Evolutionary conservation across 2,797 vertebrate species (phyloP).

Genomic region (Glossophaga mutica): DNA sequence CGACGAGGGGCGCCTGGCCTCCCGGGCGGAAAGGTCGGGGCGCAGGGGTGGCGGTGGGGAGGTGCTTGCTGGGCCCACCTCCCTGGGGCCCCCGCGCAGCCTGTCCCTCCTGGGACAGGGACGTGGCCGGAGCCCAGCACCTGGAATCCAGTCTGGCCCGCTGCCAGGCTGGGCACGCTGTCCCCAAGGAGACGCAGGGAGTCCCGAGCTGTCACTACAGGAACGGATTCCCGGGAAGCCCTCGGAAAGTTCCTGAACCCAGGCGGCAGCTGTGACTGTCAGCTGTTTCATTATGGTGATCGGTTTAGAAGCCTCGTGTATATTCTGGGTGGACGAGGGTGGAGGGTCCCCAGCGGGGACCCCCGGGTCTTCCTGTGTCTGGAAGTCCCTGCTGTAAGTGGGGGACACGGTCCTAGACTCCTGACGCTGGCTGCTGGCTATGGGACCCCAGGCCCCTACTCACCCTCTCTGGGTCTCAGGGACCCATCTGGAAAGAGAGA

Average conservation of each 20-base stretch:
- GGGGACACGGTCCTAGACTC: fast-evolving
- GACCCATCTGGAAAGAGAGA: neutral
- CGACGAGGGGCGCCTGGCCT: slow-evolving; percentile 28
- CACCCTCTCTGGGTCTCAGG: neutral
- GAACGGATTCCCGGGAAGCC: neutral
- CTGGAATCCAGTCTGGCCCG: neutral
- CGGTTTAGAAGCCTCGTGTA: fast-evolving
- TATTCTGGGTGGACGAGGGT: neutral
- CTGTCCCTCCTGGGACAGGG: neutral
- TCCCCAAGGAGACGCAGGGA: neutral
- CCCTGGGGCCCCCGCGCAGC: neutral
- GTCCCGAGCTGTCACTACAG: neutral
- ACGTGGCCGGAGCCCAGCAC: neutral
- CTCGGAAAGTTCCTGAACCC: fast-evolving
- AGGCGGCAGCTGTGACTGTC: fast-evolving
- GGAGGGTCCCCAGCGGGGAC: neutral
- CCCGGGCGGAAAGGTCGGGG: neutral
- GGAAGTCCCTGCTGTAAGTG: neutral
- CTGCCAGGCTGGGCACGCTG: neutral
- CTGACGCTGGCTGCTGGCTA: neutral
- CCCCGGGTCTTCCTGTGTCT: neutral
- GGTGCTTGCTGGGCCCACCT: neutral
- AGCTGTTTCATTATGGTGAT: fast-evolving
- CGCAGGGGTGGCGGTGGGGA: fast-evolving
- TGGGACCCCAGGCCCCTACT: neutral